Conservation (phyloP, 2,888 invertebrate species). For the Cotesia congregata region DNA sequence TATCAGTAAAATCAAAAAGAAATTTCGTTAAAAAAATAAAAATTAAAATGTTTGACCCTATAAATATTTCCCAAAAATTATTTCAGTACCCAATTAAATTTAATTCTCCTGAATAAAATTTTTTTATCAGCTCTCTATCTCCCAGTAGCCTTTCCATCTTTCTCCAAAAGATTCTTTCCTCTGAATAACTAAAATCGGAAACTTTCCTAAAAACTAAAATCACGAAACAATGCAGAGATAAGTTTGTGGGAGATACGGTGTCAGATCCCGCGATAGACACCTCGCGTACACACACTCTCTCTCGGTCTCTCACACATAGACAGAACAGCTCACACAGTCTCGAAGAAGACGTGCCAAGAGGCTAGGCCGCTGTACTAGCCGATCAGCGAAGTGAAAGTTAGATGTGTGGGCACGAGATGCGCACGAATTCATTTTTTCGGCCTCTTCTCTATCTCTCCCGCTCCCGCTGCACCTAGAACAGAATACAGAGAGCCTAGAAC, state of each 20-base stretch:
- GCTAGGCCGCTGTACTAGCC: slow-evolving; percentile 47
- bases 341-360: slow-evolving; percentile 22
- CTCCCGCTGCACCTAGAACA: not conserved
- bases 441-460: slow-evolving; percentile 53
- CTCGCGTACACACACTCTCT: not conserved
- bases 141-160: too few relatives aligned
- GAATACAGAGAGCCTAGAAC: not conserved
- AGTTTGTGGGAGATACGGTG: not conserved
- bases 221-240: not conserved
- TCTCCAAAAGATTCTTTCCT: too few relatives aligned
- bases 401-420: slow-evolving; percentile 71
- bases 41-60: too few relatives aligned
- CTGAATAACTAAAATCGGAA: not conserved
- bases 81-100: too few relatives aligned
- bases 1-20: too few relatives aligned
- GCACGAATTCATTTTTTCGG: slow-evolving; percentile 71
- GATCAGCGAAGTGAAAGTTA: slow-evolving; percentile 69
- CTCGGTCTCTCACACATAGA: not conserved
- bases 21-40: too few relatives aligned
- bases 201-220: slow-evolving; percentile 7
- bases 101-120: too few relatives aligned
- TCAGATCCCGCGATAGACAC: not conserved
- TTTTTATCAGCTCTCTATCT: too few relatives aligned
- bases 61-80: too few relatives aligned
- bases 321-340: slow-evolving; percentile 7